Conservation (phyloP, 2,113 vertebrate species). For the Alligator sinensis region DNA sequence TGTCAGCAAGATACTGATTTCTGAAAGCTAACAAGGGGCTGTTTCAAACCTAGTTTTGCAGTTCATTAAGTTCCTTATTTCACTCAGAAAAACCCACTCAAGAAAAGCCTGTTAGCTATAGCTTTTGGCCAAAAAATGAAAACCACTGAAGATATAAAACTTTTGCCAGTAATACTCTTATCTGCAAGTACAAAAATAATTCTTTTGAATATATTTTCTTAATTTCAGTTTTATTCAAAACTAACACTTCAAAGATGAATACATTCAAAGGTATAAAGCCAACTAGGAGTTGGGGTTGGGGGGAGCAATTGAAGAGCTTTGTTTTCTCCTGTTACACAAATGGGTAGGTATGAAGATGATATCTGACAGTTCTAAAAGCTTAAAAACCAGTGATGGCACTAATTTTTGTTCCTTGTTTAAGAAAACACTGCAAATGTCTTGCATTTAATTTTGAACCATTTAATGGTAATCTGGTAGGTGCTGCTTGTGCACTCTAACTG, state of each 20-base stretch:
- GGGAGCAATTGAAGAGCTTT: accelerated
- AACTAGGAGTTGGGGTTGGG: background rate
- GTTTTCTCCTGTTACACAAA: background rate
- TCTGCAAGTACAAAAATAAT: too few relatives aligned
- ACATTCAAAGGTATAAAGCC: background rate
- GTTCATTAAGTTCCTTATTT: background rate
- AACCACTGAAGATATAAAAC: too few relatives aligned
- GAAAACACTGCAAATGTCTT: background rate
- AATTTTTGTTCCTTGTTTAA: background rate
- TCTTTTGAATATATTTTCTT: too few relatives aligned
- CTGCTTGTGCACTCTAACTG: background rate
- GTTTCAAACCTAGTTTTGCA: background rate
- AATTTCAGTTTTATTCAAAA: too few relatives aligned
- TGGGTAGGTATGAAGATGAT: background rate
- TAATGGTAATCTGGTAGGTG: background rate
- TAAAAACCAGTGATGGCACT: background rate
- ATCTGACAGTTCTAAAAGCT: background rate
- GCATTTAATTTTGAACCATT: background rate
- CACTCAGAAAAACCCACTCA: background rate
- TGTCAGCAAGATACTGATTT: background rate
- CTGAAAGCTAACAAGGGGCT: background rate
- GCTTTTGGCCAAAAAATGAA: too few relatives aligned
- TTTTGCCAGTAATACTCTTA: too few relatives aligned
- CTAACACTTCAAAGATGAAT: too few relatives aligned
- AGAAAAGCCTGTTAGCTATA: too few relatives aligned